Conservation (phyloP, 2,113 vertebrate genomes). For the Petromus typicus region DNA sequence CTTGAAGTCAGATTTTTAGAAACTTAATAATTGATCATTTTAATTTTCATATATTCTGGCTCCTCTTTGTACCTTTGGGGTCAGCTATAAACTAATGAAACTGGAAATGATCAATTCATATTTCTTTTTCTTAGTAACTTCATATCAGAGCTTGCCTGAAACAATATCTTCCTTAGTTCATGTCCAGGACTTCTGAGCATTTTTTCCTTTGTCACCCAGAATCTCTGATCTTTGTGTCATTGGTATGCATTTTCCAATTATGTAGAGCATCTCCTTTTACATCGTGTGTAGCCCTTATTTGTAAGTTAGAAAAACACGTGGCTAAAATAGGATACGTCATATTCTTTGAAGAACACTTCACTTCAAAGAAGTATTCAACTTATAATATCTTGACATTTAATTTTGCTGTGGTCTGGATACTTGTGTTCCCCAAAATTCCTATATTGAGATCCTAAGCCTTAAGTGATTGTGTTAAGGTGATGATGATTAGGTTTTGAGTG, state of each 20-base stretch:
- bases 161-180: slow-evolving; percentile 73
- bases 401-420: neutral
- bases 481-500: neutral
- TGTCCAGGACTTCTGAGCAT: slow-evolving; percentile 71
- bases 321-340: slow-evolving; percentile 65
- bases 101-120: slow-evolving; percentile 80
- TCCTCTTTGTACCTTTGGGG: slow-evolving; percentile 58
- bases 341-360: slow-evolving; percentile 70
- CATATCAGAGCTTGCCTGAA: slow-evolving; percentile 73
- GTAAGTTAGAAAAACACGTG: slow-evolving; percentile 49
- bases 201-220: slow-evolving; percentile 81
- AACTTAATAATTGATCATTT: slow-evolving; percentile 78
- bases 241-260: slow-evolving; percentile 72
- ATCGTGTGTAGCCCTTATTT: slow-evolving; percentile 64
- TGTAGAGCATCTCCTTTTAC: slow-evolving; percentile 62
- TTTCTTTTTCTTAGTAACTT: slow-evolving; percentile 80
- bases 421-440: neutral
- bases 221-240: slow-evolving; percentile 69
- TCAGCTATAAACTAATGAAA: slow-evolving; percentile 77
- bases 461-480: neutral
- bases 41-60: slow-evolving; percentile 73
- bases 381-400: slow-evolving; percentile 35
- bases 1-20: slow-evolving; percentile 65
- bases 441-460: neutral
- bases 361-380: slow-evolving; percentile 63